Evolutionary conservation across 2,113 vertebrate species (phyloP), one percentile per base, ranked within the genome.

Genomic region (Vicugna pacos): DNA sequence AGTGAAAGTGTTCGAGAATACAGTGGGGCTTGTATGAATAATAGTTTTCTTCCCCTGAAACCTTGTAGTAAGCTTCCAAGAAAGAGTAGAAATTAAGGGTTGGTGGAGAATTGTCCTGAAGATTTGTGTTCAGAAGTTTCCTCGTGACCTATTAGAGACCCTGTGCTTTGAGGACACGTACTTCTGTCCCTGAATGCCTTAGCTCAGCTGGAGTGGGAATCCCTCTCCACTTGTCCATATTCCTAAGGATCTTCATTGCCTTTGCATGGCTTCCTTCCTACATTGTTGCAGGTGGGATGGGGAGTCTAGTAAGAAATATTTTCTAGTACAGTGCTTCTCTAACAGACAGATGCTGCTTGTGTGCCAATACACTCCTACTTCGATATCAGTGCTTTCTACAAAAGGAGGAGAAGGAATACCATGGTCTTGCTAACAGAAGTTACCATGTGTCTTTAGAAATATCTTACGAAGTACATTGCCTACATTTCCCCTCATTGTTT

Each of bases 1-100:
- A 91, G 14, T 77, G 72, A 69, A 97, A 89, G 20, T 84, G 11
- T 91, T 30, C 26, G 72, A 65, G 15, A 58, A 17, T 60, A 75
- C 5, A 94, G 42, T 48, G 72, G 70, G 67, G 72, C n/a, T 86
- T 87, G 65, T 3, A 64, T 77, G 90, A 82, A 94, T 64, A 89
- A 69, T n/a, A 28, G 4, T 89, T 95, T 85, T 4, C 22, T 75
- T 3, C 12, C 30, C 10, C 10, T 38, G 11, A 76, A 89, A 89
- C 28, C 28, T 81, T 75, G 20, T 17, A 79, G 76, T 89, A 72
- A 75, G 20, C 30, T 30, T 95, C 14, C 1, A 48, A 79, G n/a
- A 94, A 83, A 60, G 38, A 83, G 15, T 35, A 81, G 64, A 42
- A 22, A 81, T 50, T 4, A 90, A 70, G 2, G 8, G 8, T 85